phyloP scores from a whole-genome alignment of 2,888 invertebrate species.

The Caenorhabditis sp. region DNA sequence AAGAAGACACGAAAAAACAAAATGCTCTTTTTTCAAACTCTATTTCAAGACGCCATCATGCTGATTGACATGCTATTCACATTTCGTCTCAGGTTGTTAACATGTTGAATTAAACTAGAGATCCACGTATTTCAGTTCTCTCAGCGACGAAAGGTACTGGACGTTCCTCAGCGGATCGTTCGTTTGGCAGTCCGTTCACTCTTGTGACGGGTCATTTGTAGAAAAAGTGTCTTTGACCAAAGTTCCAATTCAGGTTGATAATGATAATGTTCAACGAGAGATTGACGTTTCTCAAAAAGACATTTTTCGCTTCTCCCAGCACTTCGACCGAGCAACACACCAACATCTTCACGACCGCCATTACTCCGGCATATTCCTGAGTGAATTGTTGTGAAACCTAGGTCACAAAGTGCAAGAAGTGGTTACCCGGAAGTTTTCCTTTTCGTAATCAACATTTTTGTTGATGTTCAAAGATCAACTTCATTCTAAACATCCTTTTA shows the following conservation, averaged over 20 bases:
- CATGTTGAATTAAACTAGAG: no score
- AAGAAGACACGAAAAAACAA: background rate
- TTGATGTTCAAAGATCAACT: no score
- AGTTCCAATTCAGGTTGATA: constrained; percentile 8
- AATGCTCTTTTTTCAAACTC: background rate
- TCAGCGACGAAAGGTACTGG: background rate
- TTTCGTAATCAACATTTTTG: no score
- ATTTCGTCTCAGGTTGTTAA: no score
- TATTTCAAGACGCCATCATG: background rate
- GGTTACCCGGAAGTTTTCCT: no score
- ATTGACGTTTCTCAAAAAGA: background rate
- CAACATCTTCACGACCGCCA: no score
- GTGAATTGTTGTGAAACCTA: no score
- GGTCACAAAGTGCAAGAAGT: no score
- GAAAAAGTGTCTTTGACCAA: no score
- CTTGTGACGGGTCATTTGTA: no score
- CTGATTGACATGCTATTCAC: constrained; percentile 3
- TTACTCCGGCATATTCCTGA: no score
- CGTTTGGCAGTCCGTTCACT: constrained; percentile 14
- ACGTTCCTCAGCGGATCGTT: constrained; percentile 17
- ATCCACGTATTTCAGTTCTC: background rate
- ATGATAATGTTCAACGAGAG: constrained; percentile 39
- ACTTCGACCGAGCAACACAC: background rate
- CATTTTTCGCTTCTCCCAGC: background rate
- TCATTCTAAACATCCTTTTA: no score